These are phyloP conservation scores for Acanthopleura granulata DNA, from an alignment of 2,888 invertebrate genomes.

Conservation along the genomic window DNA sequence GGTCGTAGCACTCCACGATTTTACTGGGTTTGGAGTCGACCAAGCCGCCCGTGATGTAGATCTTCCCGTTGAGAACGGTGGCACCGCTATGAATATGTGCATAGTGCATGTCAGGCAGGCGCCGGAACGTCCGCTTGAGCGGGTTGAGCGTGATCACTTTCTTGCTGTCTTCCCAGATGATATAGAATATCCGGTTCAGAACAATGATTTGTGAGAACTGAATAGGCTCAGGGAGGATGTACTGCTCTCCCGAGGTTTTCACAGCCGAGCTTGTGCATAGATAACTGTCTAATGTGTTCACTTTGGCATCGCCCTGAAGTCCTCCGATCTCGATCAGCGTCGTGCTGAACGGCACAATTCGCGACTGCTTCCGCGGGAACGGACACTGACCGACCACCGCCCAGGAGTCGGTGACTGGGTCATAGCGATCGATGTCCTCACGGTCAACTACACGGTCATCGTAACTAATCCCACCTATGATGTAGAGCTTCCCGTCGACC, in stretches of 20 bases:
- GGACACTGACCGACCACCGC: slow-evolving; percentile 57
- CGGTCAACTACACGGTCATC: slow-evolving; percentile 50
- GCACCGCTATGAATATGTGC: slow-evolving; percentile 59
- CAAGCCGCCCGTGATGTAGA: slow-evolving; percentile 63
- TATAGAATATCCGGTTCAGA: slow-evolving; percentile 64
- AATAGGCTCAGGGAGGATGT: slow-evolving; percentile 62
- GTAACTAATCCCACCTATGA: slow-evolving; percentile 63
- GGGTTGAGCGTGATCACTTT: slow-evolving; percentile 65
- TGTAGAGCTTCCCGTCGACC: slow-evolving; percentile 57
- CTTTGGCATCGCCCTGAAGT: slow-evolving; percentile 53
- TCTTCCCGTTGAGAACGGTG: slow-evolving; percentile 59
- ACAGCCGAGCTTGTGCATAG: slow-evolving; percentile 48
- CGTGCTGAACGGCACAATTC: slow-evolving; percentile 58
- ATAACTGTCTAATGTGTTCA: slow-evolving; percentile 66
- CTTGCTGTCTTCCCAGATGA: slow-evolving; percentile 67
- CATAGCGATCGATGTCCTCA: slow-evolving; percentile 65
- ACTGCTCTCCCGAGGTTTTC: slow-evolving; percentile 62
- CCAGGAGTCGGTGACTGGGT: slow-evolving; percentile 57
- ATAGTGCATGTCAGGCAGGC: slow-evolving; percentile 56
- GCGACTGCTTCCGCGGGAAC: slow-evolving; percentile 63
- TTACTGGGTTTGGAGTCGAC: slow-evolving; percentile 54
- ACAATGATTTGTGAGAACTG: slow-evolving; percentile 63
- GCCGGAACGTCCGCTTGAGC: slow-evolving; percentile 61
- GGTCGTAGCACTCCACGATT: slow-evolving; percentile 64
- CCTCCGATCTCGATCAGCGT: slow-evolving; percentile 66